Base-by-base conservation (phyloP, 2,113 vertebrate genomes). In the Muscicapa adusta region DNA sequence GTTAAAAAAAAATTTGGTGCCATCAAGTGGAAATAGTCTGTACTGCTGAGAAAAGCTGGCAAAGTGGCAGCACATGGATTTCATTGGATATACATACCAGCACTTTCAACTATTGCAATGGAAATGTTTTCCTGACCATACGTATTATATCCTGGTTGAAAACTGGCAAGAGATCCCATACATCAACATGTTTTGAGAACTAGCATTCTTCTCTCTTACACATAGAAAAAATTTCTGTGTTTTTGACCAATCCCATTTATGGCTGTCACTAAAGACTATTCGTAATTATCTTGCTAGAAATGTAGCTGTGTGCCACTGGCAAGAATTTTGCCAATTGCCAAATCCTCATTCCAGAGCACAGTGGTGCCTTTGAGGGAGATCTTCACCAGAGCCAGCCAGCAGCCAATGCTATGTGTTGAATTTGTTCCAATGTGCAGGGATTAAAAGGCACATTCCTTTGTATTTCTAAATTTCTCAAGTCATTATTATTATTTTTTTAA, bases 1-100 rank as follows among this genome's bases (percentile, higher is more conserved):
- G 33, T 89, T 91, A 90, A 96, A 97, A 92, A 91, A 91, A 97
- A 97, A 91, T 97, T 88, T 98, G 96, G 96, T 97, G 97, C 97
- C 97, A 97, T 97, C 98, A 68, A 94, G 97, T 97, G 98, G 97
- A 83, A 48, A 88, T 60, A 6, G 1, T 87, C 15, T 94, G 88
- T 94, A 97, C 77, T 98, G 94, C 96, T 94, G 77, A 85, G 58
- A 60, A 75, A n/a, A 80, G 47, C 47, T 79, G 48, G 16, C 22
- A 48, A 38, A 82, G 54, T 14, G 33, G 26, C 48, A 72, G 34
- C 10, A 34, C 40, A 22, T 3, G 14, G 62, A 56, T 91, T 87
- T 70, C 28, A n/a, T 36, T 23, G 82, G 47, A 34, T 54, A 62
- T 36, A 70, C 18, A 18, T 7, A 33, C 4, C 26, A 51, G 28